Base-by-base conservation (phyloP, 2,888 invertebrate genomes). In the Smittia sp. region DNA sequence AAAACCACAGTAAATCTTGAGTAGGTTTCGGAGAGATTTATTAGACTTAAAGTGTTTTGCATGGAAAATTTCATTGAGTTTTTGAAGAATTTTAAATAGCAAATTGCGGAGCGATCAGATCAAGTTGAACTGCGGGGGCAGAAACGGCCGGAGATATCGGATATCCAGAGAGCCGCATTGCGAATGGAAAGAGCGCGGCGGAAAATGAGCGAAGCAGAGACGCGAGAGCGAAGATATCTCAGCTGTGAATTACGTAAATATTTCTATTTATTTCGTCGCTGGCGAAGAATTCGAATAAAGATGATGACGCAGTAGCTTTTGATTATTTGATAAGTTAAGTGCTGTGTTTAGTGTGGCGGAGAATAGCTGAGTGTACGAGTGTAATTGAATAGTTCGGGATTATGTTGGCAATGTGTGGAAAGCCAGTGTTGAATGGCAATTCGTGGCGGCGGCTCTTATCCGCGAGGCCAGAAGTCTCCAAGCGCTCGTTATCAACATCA, bases 401-500 rank as follows among this genome's bases (percentile, higher is more conserved):
- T 22, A 58, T 58, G 58, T 58, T 58, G 22, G 58, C n/a, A 2
- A 58, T 3, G 58, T 22, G 18, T 18, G 6, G 22, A 22, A 58
- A 58, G 1, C 15, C 13, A 11, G 15, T 52, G 4, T 6, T 52
- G 11, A 52, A 52, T 15, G 15, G 7, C 9, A 18, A 58, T 3
- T 58, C 22, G 58, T n/a, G 9, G 22, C 58, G 6, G 9, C 18
- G n/a, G 58, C 9, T 58, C n/a, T 4, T 18, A 58, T 58, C 46
- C n/a, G 20, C 58, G 2, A 46, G n/a, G 13, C 58, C 3, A 4
- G 22, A 58, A 58, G 22, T 58, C 18, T 58, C 11, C 6, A 58
- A 18, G 11, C 72, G 62, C 3, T 32, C 22, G 9, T 20, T 72
- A 38, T 72, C 72, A 9, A 72, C 62, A 24, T 15, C 58, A 62